Base-by-base conservation (phyloP, 2,113 vertebrate genomes). In the Collichthys lucidus region DNA sequence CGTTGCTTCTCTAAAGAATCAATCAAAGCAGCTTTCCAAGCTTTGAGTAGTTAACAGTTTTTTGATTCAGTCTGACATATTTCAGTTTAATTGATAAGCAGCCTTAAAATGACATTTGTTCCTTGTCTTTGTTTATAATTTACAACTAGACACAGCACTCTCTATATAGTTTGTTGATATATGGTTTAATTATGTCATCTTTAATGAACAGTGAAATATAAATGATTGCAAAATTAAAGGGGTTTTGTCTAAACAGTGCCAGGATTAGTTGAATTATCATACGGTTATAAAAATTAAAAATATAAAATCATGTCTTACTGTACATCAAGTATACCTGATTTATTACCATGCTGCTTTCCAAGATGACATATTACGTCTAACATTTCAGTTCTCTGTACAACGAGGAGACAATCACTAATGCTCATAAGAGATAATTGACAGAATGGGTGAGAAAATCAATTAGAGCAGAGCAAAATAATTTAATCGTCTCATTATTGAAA, bases 381-480 rank as follows among this genome's bases (percentile, higher is more conserved):
- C 81, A 86, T 89, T 89, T 89, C 24, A 77, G 74, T 84, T 81
- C 50, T 69, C 46, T 73, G 55, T 3, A 12, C 9, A 56, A 60
- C 31, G 26, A 80, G 55, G 53, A 72, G 49, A 80, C 62, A 80
- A 75, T 67, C 42, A 65, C 49, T 68, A 40, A 71, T 1, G 73
- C 74, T 86, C 79, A 69, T 77, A 80, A 67, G 84, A 82, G 82
- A 62, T 86, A 68, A 90, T 84, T 83, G 86, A 60, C 73, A 86
- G 68, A 88, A 89, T 53, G 50, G 59, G 71, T 88, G 59, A 73
- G 80, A 81, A 83, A 92, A 93, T 93, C 87, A 93, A 92, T 94
- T 92, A 91, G 26, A 80, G 47, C 66, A 15, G 66, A 80, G 83
- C 57, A 83, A 77, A 86, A 80, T 78, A 66, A 89, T 91, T 91